These are phyloP conservation scores for Vulpes ferrilata DNA, from an alignment of 2,113 vertebrate species.

Conservation along the genomic window DNA sequence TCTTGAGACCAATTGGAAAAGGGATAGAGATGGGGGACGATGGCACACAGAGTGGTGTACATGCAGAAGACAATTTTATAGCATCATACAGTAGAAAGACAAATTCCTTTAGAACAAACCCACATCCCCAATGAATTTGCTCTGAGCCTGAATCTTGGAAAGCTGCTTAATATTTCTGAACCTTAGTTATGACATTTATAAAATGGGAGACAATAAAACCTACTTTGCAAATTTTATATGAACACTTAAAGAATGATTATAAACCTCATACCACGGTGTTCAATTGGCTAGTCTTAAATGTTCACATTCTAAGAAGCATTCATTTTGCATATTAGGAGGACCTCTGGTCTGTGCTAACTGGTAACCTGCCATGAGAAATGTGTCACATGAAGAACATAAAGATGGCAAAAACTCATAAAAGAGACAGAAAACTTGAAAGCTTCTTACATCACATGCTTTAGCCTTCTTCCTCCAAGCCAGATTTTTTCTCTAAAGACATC, in stretches of 20 bases:
- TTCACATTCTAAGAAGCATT: neutral
- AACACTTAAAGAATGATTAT: neutral
- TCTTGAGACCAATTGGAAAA: neutral
- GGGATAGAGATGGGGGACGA: neutral
- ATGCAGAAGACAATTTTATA: neutral
- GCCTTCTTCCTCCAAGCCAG: neutral
- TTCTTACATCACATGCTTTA: neutral
- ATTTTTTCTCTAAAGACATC: conserved; percentile 6
- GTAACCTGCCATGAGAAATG: neutral
- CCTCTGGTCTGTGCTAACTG: neutral
- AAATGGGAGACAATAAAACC: conserved; percentile 41
- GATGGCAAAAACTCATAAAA: neutral
- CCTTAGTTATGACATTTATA: neutral
- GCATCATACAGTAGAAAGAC: neutral
- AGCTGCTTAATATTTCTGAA: neutral
- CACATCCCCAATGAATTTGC: neutral
- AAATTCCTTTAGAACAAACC: neutral
- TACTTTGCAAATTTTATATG: neutral
- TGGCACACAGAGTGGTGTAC: neutral
- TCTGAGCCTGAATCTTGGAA: neutral
- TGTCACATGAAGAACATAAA: neutral
- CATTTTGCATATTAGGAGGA: neutral
- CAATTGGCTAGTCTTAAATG: neutral
- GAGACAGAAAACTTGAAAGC: neutral
- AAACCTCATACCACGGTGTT: neutral